Base-by-base conservation (phyloP, 2,797 vertebrate genomes). In the Momotus momota region DNA sequence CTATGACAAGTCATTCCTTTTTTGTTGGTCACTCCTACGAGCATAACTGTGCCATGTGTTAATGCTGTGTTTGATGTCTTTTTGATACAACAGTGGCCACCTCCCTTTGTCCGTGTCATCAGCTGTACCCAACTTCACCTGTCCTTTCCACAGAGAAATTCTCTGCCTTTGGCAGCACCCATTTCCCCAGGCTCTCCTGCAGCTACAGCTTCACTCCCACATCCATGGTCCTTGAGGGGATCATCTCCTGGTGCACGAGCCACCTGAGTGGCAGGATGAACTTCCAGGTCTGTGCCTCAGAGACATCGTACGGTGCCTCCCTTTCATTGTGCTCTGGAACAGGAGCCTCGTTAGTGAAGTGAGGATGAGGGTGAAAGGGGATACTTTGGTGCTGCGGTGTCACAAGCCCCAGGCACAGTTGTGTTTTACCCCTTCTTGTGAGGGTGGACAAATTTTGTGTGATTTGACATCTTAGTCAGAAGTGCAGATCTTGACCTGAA, bases 401-500 rank as follows among this genome's bases (percentile, higher is more conserved):
- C 35, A 19, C 0, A 1, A 88, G 11, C 8, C 18, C 33, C 14
- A 55, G 38, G 33, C 8, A 20, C 26, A 79, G 31, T 1, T 35
- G 22, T 69, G 88, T 84, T 65, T 43, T 81, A 14, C 11, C 18
- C 19, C n/a, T 83, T 22, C 64, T 75, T 22, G 8, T 27, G 13
- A 61, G 7, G 4, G 19, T 45, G 48, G 18, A 41, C 5, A 48
- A 8, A n/a, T 45, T 81, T 14, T 0, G 0, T 48, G 69, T 80
- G 54, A n/a, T 10, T 60, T 29, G 27, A 6, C 25, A 23, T 18
- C 23, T 45, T 29, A 72, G 33, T 83, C 15, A 46, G n/a, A 25
- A 83, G 3, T n/a, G 14, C 21, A 58, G 41, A 35, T 35, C 29
- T 65, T 74, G 49, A 79, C 57, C 22, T 69, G 41, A 46, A 10